phyloP scores from a whole-genome alignment of 2,797 vertebrate species.

The Alosa sapidissima region DNA sequence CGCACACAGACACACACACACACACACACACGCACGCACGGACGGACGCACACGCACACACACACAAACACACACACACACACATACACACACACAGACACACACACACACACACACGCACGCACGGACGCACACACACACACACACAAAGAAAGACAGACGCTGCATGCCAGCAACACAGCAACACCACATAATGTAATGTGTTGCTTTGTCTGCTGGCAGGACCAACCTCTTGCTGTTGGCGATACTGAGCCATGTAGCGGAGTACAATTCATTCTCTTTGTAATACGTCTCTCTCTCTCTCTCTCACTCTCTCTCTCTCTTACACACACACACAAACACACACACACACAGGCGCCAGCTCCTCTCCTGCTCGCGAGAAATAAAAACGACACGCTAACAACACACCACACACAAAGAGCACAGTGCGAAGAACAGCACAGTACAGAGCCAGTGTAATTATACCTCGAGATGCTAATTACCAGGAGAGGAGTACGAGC shows the following conservation, averaged over 20 bases:
- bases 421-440: neutral
- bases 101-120: neutral
- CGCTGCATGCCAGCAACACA: neutral
- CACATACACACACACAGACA: neutral
- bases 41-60: neutral
- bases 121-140: neutral
- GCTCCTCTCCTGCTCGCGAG: neutral
- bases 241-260: neutral
- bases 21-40: slow-evolving; percentile 3
- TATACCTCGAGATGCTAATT: neutral
- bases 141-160: neutral
- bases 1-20: neutral
- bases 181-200: neutral
- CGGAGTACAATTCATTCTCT: neutral
- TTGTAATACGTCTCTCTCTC: neutral
- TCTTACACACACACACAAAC: neutral
- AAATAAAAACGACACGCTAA: neutral
- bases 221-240: neutral
- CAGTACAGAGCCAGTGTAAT: neutral
- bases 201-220: neutral
- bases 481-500: neutral
- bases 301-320: no score
- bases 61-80: no score
- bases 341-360: neutral
- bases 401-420: neutral